Percentiles rank a stretch among this genome's conserved stretches.
Conservation (phyloP, 2,888 invertebrate genomes). For the Syrphus vitripennis region DNA sequence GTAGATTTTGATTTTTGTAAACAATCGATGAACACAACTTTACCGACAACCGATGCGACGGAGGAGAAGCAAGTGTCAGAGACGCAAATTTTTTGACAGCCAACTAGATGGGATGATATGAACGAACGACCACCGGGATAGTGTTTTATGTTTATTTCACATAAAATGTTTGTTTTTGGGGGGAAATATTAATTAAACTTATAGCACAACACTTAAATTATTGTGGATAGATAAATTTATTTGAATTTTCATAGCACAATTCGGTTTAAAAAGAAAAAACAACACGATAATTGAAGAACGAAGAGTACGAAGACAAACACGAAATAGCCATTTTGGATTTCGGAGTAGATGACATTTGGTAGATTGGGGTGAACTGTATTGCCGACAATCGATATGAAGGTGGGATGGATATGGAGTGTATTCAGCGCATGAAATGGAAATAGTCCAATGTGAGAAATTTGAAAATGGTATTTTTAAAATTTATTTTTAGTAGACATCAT, state of each 20-base stretch:
- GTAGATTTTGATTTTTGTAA: conserved; percentile 43
- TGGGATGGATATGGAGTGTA: not conserved
- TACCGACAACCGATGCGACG: not conserved
- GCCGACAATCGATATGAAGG: conserved; percentile 55
- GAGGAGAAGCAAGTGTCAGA: conserved; percentile 9
- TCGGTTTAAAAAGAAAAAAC: conserved; percentile 6
- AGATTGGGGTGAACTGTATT: not conserved
- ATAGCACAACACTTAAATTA: conserved; percentile 21
- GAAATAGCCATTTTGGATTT: conserved; percentile 66
- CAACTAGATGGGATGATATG: not conserved
- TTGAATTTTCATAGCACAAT: not conserved
- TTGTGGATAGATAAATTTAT: not conserved
- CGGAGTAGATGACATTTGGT: conserved; percentile 24
- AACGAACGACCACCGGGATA: conserved; percentile 49
- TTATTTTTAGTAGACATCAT: too few relatives aligned
- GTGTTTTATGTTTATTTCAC: conserved; percentile 37
- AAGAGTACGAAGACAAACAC: conserved; percentile 2
- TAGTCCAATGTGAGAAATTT: not conserved
- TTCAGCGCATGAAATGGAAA: conserved; percentile 8
- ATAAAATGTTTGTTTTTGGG: not conserved
- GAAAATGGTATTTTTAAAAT: not conserved
- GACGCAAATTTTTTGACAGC: not conserved
- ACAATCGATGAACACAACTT: conserved; percentile 56
- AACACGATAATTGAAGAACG: not conserved
- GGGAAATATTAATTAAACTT: not conserved